Conservation (phyloP, 2,888 invertebrate species). For the Pandemis corylana region DNA sequence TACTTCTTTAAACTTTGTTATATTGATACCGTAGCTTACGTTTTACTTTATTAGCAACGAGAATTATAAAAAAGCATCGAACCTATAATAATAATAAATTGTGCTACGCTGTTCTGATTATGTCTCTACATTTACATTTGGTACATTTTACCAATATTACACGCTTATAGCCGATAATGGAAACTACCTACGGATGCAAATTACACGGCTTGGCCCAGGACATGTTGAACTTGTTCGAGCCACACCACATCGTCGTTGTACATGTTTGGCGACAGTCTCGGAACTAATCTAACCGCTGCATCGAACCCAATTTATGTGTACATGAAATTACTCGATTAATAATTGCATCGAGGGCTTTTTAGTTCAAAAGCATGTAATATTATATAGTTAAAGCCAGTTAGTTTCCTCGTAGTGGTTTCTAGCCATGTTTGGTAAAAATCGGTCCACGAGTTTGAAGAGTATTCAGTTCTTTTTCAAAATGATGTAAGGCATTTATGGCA, state of each 20-base stretch:
- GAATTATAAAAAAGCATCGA: too few relatives aligned
- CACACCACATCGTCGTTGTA: neutral
- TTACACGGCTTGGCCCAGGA: slow-evolving; percentile 27
- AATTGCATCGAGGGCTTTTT: neutral
- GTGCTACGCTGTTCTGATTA: too few relatives aligned
- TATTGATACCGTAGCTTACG: too few relatives aligned
- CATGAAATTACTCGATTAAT: neutral
- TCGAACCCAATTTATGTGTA: slow-evolving; percentile 22
- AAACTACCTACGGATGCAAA: slow-evolving; percentile 25
- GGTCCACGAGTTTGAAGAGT: too few relatives aligned
- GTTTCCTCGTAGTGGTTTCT: too few relatives aligned
- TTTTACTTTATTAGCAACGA: too few relatives aligned
- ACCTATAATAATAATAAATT: neutral
- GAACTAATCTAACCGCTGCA: slow-evolving; percentile 31
- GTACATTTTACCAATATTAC: neutral
- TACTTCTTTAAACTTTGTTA: too few relatives aligned
- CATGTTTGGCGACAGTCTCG: slow-evolving; percentile 31
- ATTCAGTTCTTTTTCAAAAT: too few relatives aligned
- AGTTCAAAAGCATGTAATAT: neutral
- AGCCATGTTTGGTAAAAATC: too few relatives aligned
- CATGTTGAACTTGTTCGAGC: slow-evolving; percentile 33
- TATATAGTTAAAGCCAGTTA: too few relatives aligned
- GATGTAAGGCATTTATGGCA: too few relatives aligned
- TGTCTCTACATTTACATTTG: neutral
- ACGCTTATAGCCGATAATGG: neutral